Percentiles rank a stretch among this genome's conserved stretches.
Evolutionary conservation across 2,888 invertebrate species (phyloP).

Genomic region (Melangyna quadrimaculata): DNA sequence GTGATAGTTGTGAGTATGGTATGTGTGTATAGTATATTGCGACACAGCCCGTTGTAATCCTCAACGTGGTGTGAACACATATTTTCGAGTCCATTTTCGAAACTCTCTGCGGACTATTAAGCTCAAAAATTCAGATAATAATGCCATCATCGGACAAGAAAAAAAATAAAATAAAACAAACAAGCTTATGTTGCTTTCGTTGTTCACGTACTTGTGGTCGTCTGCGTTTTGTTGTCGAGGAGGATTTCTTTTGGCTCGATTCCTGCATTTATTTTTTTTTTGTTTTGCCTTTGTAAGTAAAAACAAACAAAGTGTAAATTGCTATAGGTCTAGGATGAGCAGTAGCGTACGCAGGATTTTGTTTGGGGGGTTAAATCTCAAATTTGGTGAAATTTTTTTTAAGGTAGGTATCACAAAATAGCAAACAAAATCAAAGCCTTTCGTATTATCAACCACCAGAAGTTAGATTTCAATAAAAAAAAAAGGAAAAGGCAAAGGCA

Average conservation of each 20-base stretch:
- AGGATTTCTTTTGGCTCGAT: neutral
- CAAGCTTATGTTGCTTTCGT: neutral
- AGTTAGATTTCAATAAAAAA: no score
- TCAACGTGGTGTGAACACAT: slow-evolving; percentile 36
- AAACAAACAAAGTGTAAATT: neutral
- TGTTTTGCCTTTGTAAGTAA: neutral
- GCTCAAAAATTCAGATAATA: slow-evolving; percentile 1
- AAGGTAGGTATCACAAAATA: no score
- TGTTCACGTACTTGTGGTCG: neutral
- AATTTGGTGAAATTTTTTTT: no score
- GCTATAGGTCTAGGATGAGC: no score
- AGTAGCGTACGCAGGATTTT: no score
- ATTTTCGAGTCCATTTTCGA: slow-evolving; percentile 6
- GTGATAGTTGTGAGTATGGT: neutral
- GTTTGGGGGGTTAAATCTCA: no score
- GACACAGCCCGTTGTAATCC: slow-evolving; percentile 30
- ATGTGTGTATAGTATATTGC: neutral
- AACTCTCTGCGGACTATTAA: slow-evolving; percentile 4
- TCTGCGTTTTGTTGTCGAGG: neutral
- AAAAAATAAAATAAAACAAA: no score
- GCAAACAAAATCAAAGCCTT: no score
- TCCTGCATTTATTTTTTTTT: neutral
- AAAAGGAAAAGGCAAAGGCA: no score
- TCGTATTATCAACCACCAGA: no score
- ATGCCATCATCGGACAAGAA: neutral